Evolutionary conservation across 2,888 invertebrate genomes (phyloP).

Genomic region (Ypsolopha scabrella): DNA sequence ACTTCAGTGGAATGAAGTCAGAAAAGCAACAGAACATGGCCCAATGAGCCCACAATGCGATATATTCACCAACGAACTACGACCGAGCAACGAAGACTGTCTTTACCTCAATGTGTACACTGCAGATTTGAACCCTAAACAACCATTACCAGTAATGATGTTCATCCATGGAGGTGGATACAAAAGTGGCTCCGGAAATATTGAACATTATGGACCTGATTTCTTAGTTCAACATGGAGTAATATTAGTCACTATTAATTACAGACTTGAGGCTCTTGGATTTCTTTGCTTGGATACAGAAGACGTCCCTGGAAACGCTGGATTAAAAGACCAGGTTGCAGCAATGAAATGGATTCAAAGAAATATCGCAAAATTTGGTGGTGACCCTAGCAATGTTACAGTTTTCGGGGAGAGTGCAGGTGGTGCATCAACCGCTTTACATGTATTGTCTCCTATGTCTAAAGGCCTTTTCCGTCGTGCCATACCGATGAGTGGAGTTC

Average conservation of each 20-base stretch:
- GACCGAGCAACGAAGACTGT: conserved; percentile 17
- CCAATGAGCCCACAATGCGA: conserved; percentile 13
- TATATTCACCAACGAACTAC: conserved; percentile 5
- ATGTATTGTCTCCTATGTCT: conserved; percentile 16
- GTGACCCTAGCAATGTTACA: conserved; percentile 22
- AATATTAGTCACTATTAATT: conserved; percentile 36
- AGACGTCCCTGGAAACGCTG: conserved; percentile 63
- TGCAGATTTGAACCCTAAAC: conserved; percentile 5
- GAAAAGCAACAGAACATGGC: conserved; percentile 13
- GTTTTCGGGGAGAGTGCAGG: conserved; percentile 37
- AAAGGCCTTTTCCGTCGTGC: conserved; percentile 17
- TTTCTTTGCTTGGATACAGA: neutral
- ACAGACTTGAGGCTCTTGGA: too few relatives aligned
- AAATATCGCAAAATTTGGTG: conserved; percentile 9
- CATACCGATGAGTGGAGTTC: conserved; percentile 16
- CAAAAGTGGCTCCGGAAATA: conserved; percentile 50
- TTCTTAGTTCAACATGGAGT: conserved; percentile 62
- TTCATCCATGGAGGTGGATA: conserved; percentile 45
- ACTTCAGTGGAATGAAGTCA: conserved; percentile 8
- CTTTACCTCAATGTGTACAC: conserved; percentile 17
- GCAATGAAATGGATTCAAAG: conserved; percentile 5
- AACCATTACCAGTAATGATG: conserved; percentile 13
- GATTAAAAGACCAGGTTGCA: conserved; percentile 26
- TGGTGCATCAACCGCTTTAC: conserved; percentile 20
- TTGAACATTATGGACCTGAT: conserved; percentile 62